Base-by-base conservation (phyloP, 30 jellyfish, hydroid and myxozoan genomes). In the Nemopilema nomurai region DNA sequence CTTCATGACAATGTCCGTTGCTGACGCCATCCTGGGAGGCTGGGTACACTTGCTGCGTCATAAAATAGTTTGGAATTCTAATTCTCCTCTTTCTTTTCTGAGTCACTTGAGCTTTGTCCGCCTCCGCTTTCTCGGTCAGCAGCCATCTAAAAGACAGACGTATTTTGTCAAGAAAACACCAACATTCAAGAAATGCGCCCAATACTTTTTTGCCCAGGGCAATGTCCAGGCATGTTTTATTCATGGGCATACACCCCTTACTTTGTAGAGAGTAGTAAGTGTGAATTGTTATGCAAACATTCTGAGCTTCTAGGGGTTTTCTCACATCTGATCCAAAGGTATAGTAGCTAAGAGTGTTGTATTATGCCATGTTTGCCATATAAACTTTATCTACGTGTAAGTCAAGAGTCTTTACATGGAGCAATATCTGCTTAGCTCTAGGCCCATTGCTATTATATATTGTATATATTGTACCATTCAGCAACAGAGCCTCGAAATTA, bases 91-190 rank as follows among this genome's bases (percentile, higher is more conserved):
- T 81, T 81, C 83, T 81, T 81, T 27, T 81, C 90, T 27, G 90
- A 81, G 4, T 79, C 80, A 41, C 57, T 41, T 20, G 25, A 7
- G 25, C 85, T 81, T 7, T 49, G 51, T 23, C 82, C 24, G 30
- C 90, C 52, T 4, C 83, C 65, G 30, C 91, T 79, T 77, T 90
- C 97, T 21, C 97, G 76, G 50, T 90, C 97, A 74, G 97, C 94
- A 7, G 97, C 97, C 97, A 90, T 90, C 97, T 90, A 72, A 51
- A 81, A 80, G 28, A 0, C n/a, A 51, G 67, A 65, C 13, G 53
- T 23, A 53, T 4, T 7, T 18, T 6, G 31, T 21, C 41, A 41
- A 20, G 49, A 57, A 8, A 74, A 28, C 82, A 72, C 3, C 57
- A 41, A 3, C 9, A 3, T 41, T 41, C 57, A 41, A 41, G n/a